A percentile compares a stretch with the other conserved stretches of the same genome.
Evolutionary conservation across 2,797 vertebrate genomes (phyloP).

Genomic region (Linurgus olivaceus): DNA sequence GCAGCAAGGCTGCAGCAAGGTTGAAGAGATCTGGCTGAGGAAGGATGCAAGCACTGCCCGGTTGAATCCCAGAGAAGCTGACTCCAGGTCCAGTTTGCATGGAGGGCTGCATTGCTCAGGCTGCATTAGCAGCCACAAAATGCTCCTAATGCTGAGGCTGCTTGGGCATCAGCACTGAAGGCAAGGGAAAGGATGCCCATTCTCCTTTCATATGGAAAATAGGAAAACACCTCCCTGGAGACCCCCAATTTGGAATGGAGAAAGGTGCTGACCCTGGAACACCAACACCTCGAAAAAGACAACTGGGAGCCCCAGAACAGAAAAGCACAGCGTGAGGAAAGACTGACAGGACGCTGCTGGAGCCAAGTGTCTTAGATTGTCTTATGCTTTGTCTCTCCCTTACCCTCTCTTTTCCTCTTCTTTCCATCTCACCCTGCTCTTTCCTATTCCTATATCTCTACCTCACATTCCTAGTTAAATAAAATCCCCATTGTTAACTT

Average conservation of each 20-base stretch:
- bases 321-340: background rate
- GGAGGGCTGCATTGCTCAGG: background rate
- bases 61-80: background rate
- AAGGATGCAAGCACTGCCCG: background rate
- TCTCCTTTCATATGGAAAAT: background rate
- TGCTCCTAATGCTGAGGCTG: too few relatives aligned
- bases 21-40: accelerated
- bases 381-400: background rate
- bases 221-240: background rate
- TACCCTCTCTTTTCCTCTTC: too few relatives aligned
- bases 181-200: background rate
- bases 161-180: background rate
- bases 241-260: background rate
- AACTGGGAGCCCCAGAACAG: background rate
- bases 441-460: background rate
- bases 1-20: background rate
- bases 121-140: background rate
- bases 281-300: background rate
- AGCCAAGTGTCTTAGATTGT: background rate
- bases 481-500: too few relatives aligned
- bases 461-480: too few relatives aligned
- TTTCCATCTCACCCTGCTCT: background rate
- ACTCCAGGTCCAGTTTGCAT: background rate
- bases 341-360: accelerated
- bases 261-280: background rate